A percentile compares a stretch with the other conserved stretches of the same genome.
These are phyloP conservation scores for Gorsachius goisagi DNA, from an alignment of 2,113 vertebrate species.

Conservation along the genomic window DNA sequence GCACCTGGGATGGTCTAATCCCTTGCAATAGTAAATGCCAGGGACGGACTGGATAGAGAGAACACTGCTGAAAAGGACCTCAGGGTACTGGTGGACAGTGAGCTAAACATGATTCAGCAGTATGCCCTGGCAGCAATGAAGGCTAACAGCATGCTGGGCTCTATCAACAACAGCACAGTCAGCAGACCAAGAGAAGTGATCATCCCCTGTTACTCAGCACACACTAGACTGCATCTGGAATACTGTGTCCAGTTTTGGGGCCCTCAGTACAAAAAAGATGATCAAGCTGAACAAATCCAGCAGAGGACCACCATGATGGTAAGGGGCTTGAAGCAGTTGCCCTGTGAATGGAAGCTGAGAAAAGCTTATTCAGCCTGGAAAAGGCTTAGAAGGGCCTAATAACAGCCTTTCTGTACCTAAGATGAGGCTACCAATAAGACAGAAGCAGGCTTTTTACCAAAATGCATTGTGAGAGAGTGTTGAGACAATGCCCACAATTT, in stretches of 20 bases:
- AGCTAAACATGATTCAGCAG: neutral
- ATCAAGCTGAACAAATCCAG: neutral
- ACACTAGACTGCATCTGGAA: too few relatives aligned
- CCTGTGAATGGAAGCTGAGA: neutral
- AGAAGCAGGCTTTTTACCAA: neutral
- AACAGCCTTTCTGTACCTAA: neutral
- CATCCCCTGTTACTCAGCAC: too few relatives aligned
- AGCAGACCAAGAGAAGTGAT: too few relatives aligned
- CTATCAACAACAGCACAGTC: too few relatives aligned
- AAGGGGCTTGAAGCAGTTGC: neutral
- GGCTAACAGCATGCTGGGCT: too few relatives aligned
- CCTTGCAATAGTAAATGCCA: neutral
- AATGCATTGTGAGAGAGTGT: neutral
- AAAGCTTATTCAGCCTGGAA: neutral
- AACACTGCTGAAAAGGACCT: neutral
- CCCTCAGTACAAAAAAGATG: neutral
- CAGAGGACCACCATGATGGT: neutral
- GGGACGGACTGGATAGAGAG: neutral
- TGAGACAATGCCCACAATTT: neutral
- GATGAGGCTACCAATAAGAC: neutral
- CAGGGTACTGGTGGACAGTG: neutral
- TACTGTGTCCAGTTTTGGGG: too few relatives aligned
- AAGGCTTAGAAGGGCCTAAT: neutral
- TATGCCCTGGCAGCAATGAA: neutral
- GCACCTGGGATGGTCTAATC: neutral